Percentiles rank a stretch among this genome's conserved stretches.
These are phyloP conservation scores for Alligator sinensis DNA, from an alignment of 2,113 vertebrate genomes.

Conservation along the genomic window DNA sequence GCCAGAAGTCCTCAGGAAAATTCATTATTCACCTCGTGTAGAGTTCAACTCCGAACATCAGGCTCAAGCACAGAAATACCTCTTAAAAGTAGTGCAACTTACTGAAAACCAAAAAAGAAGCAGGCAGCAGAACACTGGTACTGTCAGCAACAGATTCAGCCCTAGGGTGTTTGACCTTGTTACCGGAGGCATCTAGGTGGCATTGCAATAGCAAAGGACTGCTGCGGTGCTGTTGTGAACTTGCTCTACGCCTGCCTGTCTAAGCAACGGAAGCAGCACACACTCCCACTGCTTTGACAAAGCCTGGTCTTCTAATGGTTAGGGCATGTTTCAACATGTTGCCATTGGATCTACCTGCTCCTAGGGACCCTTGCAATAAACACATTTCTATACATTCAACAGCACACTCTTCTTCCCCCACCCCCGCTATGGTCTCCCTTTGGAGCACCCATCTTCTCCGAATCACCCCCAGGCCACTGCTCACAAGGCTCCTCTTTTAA, in stretches of 20 bases:
- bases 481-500: no score
- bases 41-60: accelerated
- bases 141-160: background rate
- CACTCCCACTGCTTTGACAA: background rate
- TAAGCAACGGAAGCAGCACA: background rate
- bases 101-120: background rate
- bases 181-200: background rate
- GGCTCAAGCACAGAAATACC: background rate
- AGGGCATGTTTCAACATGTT: background rate
- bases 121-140: background rate
- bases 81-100: background rate
- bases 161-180: background rate
- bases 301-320: accelerated
- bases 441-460: background rate
- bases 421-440: background rate
- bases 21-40: background rate
- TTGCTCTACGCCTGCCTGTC: background rate
- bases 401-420: background rate
- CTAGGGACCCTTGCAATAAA: background rate
- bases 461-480: background rate
- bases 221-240: background rate
- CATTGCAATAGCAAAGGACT: background rate
- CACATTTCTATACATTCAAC: background rate
- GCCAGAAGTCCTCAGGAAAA: background rate
- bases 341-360: background rate